Conservation (phyloP, 2,888 invertebrate species). For the Monopis laevigella region DNA sequence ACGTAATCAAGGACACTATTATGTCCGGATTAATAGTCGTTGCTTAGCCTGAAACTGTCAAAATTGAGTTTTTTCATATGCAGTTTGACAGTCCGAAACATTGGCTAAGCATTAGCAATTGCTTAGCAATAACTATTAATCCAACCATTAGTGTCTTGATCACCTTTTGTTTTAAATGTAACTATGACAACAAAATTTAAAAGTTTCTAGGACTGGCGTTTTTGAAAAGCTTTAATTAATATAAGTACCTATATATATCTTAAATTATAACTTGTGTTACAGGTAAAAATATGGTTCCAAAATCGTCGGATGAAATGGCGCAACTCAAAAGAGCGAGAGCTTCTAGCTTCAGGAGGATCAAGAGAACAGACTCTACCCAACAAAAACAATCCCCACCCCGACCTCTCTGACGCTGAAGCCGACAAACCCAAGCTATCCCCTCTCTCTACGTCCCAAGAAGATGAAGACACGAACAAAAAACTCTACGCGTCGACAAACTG, state of each 20-base stretch:
- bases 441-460: conserved; percentile 46
- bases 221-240: no score
- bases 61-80: no score
- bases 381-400: conserved; percentile 96
- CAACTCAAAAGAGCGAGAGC: conserved; percentile 95
- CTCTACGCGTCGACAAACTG: conserved; percentile 38
- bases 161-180: no score
- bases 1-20: no score
- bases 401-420: conserved; percentile 88
- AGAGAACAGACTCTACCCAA: conserved; percentile 95
- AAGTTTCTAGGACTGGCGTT: no score
- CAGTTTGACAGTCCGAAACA: no score
- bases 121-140: no score
- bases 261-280: conserved; percentile 21
- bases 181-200: no score
- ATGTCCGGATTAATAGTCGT: no score
- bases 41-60: no score
- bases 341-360: conserved; percentile 92
- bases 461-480: conserved; percentile 36
- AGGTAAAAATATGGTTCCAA: conserved; percentile 87
- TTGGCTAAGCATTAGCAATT: no score
- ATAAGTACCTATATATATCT: background rate
- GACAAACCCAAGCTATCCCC: conserved; percentile 78
- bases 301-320: conserved; percentile 99
- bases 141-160: no score